A percentile compares a stretch with the other conserved stretches of the same genome.
Conservation (phyloP, 2,888 invertebrate genomes). For the Phalera bucephala region DNA sequence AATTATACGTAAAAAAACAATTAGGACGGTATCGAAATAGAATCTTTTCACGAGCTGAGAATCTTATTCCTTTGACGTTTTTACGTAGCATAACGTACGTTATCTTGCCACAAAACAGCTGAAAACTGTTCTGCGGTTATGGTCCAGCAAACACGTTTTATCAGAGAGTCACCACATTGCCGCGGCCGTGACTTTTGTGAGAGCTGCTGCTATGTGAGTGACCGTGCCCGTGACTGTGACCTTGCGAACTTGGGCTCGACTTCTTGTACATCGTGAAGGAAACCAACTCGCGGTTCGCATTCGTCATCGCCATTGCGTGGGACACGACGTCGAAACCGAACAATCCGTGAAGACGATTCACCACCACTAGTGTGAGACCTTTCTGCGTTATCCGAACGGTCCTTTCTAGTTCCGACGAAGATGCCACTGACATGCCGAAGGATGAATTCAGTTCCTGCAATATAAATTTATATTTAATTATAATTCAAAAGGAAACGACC, state of each 20-base stretch:
- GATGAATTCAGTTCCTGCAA: slow-evolving; percentile 71
- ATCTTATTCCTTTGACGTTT: too few species aligned
- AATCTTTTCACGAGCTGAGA: too few species aligned
- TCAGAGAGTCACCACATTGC: slow-evolving; percentile 63
- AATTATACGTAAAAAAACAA: too few species aligned
- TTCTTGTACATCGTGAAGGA: slow-evolving; percentile 79
- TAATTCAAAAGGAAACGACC: too few species aligned
- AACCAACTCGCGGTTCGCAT: slow-evolving; percentile 72
- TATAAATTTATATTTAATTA: slow-evolving; percentile 1
- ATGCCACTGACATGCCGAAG: slow-evolving; percentile 58
- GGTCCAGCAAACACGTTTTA: slow-evolving; percentile 3
- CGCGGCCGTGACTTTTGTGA: slow-evolving; percentile 47
- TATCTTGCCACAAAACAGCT: neutral
- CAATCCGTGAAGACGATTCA: slow-evolving; percentile 72
- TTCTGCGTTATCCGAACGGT: slow-evolving; percentile 69
- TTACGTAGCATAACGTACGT: neutral
- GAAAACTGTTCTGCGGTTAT: slow-evolving; percentile 4
- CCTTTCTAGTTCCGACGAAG: slow-evolving; percentile 55
- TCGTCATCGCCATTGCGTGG: slow-evolving; percentile 79
- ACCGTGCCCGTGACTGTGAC: slow-evolving; percentile 46
- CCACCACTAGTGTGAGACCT: slow-evolving; percentile 68
- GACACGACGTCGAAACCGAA: slow-evolving; percentile 77
- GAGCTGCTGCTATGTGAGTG: slow-evolving; percentile 38
- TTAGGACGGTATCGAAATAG: slow-evolving; percentile 17
- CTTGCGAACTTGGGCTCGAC: slow-evolving; percentile 46